Conservation (phyloP, 2,888 invertebrate species). For the Stenichneumon culpator region DNA sequence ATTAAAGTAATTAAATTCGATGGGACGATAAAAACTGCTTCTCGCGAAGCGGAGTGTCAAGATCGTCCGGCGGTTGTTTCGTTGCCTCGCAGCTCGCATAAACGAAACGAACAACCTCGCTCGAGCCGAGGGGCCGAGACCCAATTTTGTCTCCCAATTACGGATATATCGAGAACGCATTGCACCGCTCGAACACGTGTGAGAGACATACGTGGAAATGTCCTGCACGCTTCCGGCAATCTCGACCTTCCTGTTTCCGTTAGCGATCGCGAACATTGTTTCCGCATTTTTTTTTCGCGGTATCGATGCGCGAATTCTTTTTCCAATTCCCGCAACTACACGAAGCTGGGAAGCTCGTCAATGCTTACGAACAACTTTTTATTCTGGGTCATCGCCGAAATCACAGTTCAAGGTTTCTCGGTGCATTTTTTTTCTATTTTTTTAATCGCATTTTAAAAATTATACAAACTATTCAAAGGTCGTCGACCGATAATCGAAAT, state of each 20-base stretch:
- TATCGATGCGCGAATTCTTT: background rate
- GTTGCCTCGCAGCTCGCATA: conserved; percentile 2
- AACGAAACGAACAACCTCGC: conserved; percentile 48
- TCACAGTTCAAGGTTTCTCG: too few species aligned
- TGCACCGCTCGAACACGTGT: conserved; percentile 18
- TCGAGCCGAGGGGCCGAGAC: conserved; percentile 47
- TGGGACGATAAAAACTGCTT: conserved; percentile 17
- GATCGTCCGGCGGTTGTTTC: conserved; percentile 47
- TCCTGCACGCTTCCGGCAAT: conserved; percentile 49
- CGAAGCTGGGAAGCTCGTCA: too few species aligned
- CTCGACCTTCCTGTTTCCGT: conserved; percentile 56
- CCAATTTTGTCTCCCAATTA: conserved; percentile 40
- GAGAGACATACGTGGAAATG: conserved; percentile 27
- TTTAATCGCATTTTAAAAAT: too few species aligned
- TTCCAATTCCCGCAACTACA: background rate
- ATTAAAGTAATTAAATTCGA: conserved; percentile 1
- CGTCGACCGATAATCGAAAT: too few species aligned
- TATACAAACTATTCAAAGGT: too few species aligned
- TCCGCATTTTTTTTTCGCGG: conserved; percentile 18
- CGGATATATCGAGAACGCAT: conserved; percentile 41
- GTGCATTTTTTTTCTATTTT: too few species aligned
- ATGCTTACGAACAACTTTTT: too few species aligned
- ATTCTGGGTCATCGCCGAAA: too few species aligned
- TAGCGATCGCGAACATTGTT: conserved; percentile 27
- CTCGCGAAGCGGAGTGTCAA: conserved; percentile 39